Percentiles rank a stretch among this genome's conserved stretches.
phyloP scores from a whole-genome alignment of 1,140 invertebrate genomes.

The Brevipalpus yothersi region DNA sequence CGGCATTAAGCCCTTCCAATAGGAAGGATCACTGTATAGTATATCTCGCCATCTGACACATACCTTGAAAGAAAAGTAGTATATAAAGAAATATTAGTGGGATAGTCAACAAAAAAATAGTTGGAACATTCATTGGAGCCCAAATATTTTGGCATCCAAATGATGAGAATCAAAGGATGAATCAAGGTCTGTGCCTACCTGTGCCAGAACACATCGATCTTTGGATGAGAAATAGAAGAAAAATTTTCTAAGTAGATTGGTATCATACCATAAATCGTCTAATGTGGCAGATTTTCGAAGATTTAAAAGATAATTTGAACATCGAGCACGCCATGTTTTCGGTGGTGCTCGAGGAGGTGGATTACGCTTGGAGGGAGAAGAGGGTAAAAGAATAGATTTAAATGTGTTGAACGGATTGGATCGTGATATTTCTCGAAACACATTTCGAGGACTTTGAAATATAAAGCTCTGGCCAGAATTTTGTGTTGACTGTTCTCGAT shows the following conservation, averaged over 20 bases:
- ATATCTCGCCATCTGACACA: slow-evolving; percentile 62
- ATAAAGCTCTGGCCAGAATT: background rate
- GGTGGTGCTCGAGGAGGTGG: slow-evolving; percentile 11
- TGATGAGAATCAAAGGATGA: no score
- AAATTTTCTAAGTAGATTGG: slow-evolving; percentile 52
- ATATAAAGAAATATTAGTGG: background rate
- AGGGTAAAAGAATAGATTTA: no score
- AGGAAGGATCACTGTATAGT: slow-evolving; percentile 45
- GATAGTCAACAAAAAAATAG: no score
- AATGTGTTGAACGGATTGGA: no score
- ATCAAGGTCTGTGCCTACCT: slow-evolving; percentile 10
- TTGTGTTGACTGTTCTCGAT: background rate
- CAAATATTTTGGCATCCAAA: no score
- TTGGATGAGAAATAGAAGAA: slow-evolving; percentile 56
- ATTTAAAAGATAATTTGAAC: slow-evolving; percentile 14
- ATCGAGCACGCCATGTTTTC: slow-evolving; percentile 13
- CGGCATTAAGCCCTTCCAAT: slow-evolving; percentile 57
- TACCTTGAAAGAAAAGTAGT: slow-evolving; percentile 26
- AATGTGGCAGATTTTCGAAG: slow-evolving; percentile 19
- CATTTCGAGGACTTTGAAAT: no score
- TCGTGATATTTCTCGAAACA: no score
- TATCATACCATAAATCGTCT: slow-evolving; percentile 49
- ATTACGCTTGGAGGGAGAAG: background rate
- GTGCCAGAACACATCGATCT: slow-evolving; percentile 45
- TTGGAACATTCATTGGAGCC: background rate